Conservation (phyloP, 2,888 invertebrate genomes). For the Eretmocerus hayati region DNA sequence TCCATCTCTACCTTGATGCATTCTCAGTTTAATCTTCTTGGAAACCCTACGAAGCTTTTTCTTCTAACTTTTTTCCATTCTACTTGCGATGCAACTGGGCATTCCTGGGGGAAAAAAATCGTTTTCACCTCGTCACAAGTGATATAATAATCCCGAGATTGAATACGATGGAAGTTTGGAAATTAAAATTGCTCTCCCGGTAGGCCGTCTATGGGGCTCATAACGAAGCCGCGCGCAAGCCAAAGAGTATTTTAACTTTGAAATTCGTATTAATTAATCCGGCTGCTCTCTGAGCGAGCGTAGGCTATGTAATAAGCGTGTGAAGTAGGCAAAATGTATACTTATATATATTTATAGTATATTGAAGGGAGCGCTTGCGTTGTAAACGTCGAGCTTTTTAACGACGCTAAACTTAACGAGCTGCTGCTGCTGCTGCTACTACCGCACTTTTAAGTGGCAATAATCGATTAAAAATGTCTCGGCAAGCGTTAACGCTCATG, state of each 20-base stretch:
- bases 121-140: background rate
- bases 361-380: too few relatives aligned
- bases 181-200: slow-evolving; percentile 17
- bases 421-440: too few relatives aligned
- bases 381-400: slow-evolving; percentile 17
- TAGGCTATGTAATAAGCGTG: slow-evolving; percentile 12
- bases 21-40: slow-evolving; percentile 14
- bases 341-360: too few relatives aligned
- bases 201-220: background rate
- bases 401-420: slow-evolving; percentile 10
- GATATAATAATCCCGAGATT: slow-evolving; percentile 21
- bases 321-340: too few relatives aligned
- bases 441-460: slow-evolving; percentile 1
- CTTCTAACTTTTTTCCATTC: background rate
- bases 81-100: too few relatives aligned
- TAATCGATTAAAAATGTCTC: slow-evolving; percentile 18
- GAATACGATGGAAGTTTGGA: slow-evolving; percentile 12
- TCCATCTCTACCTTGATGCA: too few relatives aligned
- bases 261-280: slow-evolving; percentile 22
- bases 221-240: slow-evolving; percentile 10
- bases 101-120: slow-evolving; percentile 15
- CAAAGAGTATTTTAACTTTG: slow-evolving; percentile 19
- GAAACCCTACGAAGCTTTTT: slow-evolving; percentile 10
- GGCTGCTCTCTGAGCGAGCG: slow-evolving; percentile 15
- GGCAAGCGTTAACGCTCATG: background rate